Conservation (phyloP, 1,140 invertebrate species). For the Tetranychus cinnabarinus region DNA sequence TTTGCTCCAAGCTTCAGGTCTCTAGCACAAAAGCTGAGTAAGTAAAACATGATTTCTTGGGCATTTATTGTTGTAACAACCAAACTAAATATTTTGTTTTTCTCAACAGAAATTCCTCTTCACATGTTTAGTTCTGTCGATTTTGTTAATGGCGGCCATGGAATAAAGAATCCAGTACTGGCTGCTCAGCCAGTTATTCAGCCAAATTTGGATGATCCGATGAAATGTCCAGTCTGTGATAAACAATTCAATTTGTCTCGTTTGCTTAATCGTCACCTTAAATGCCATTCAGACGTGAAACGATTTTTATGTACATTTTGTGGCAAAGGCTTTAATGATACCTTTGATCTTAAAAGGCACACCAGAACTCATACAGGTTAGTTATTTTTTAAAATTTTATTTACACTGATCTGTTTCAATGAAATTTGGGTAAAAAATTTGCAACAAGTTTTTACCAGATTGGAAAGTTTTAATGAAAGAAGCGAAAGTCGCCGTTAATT, state of each 20-base stretch:
- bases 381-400: background rate
- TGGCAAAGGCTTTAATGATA: constrained; percentile 98
- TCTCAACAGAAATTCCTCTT: constrained; percentile 1
- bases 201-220: constrained; percentile 7
- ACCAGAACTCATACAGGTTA: constrained; percentile 91
- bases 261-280: constrained; percentile 91
- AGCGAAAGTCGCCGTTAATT: no score
- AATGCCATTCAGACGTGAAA: constrained; percentile 96
- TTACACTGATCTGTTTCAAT: background rate
- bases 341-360: constrained; percentile 94
- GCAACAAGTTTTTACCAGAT: background rate
- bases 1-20: background rate
- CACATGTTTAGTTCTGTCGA: constrained; percentile 37
- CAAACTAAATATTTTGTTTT: background rate
- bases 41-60: background rate
- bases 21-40: constrained; percentile 8
- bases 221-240: constrained; percentile 62
- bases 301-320: constrained; percentile 96
- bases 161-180: constrained; percentile 89
- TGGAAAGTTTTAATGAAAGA: no score
- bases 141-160: constrained; percentile 94
- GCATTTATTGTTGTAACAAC: no score
- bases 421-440: background rate
- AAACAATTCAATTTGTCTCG: constrained; percentile 84
- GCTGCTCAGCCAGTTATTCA: background rate